phyloP scores from a whole-genome alignment of 2,113 vertebrate species.

The Onychorhynchus coronatus region DNA sequence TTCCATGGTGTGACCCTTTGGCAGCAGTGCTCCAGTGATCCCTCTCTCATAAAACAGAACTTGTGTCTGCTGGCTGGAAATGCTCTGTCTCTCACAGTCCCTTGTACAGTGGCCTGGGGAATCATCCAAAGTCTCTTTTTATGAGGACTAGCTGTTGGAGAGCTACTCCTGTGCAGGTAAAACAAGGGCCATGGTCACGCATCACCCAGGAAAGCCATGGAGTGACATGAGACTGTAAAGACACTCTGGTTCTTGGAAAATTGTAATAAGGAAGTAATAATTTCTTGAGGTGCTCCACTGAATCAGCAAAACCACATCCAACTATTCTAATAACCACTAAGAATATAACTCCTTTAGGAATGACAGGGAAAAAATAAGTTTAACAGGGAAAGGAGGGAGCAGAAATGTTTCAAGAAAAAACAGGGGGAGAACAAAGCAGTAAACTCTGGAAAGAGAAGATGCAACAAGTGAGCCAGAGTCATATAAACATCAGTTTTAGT shows the following conservation, averaged over 20 bases:
- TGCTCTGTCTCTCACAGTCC: neutral
- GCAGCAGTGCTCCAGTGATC: neutral
- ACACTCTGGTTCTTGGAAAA: neutral
- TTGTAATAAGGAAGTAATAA: neutral
- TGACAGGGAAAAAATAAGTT: neutral
- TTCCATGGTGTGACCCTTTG: neutral
- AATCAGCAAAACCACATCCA: neutral
- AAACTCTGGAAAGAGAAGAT: slow-evolving; percentile 15
- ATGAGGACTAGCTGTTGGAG: neutral
- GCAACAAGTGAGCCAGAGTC: slow-evolving; percentile 7
- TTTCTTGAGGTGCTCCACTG: neutral
- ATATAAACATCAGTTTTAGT: neutral
- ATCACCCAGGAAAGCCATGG: neutral
- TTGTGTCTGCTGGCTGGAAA: neutral
- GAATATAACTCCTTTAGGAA: neutral
- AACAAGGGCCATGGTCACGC: neutral
- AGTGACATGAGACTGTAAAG: neutral
- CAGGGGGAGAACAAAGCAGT: neutral
- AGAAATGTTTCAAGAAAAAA: neutral
- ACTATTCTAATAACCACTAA: neutral
- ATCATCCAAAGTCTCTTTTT: neutral
- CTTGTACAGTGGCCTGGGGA: neutral
- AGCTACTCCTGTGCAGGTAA: neutral
- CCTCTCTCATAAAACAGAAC: neutral
- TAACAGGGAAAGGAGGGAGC: neutral